Percentiles rank a stretch among this genome's conserved stretches.
Evolutionary conservation across 2,888 invertebrate genomes (phyloP).

Genomic region (Myathropa florea): DNA sequence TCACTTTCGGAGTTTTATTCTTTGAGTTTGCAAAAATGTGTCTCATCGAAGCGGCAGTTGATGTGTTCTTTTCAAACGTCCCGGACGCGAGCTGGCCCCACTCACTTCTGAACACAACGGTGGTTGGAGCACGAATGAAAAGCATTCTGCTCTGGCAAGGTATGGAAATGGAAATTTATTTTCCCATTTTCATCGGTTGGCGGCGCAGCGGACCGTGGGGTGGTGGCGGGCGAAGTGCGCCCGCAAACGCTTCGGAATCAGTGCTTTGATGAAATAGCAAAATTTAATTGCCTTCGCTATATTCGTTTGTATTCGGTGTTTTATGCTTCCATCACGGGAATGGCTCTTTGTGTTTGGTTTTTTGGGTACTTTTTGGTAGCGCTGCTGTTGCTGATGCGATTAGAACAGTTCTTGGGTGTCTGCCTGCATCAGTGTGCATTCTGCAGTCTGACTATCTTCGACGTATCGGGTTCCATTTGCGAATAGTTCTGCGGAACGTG

Average conservation of each 20-base stretch:
- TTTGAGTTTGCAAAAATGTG: background rate
- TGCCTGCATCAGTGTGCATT: background rate
- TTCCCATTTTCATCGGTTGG: slow-evolving; percentile 59
- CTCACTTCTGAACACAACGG: slow-evolving; percentile 57
- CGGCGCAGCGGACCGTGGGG: slow-evolving; percentile 29
- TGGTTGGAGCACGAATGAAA: slow-evolving; percentile 68
- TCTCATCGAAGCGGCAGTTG: background rate
- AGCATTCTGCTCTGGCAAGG: slow-evolving; percentile 51
- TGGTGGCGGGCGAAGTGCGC: slow-evolving; percentile 33
- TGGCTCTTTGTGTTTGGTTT: slow-evolving; percentile 23
- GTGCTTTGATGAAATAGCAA: slow-evolving; percentile 63
- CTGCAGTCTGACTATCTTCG: background rate
- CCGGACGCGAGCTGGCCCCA: background rate
- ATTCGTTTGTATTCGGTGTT: slow-evolving; percentile 7
- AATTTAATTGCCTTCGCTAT: slow-evolving; percentile 24
- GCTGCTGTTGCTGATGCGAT: background rate
- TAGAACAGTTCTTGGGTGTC: background rate
- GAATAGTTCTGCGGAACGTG: slow-evolving; percentile 17
- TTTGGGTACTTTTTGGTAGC: background rate
- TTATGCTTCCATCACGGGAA: background rate
- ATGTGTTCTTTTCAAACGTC: background rate
- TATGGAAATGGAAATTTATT: slow-evolving; percentile 66
- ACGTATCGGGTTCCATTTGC: background rate
- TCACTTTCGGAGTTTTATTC: background rate
- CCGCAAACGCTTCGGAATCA: slow-evolving; percentile 43